phyloP scores from a whole-genome alignment of 2,113 vertebrate genomes.

The Vicugna pacos region DNA sequence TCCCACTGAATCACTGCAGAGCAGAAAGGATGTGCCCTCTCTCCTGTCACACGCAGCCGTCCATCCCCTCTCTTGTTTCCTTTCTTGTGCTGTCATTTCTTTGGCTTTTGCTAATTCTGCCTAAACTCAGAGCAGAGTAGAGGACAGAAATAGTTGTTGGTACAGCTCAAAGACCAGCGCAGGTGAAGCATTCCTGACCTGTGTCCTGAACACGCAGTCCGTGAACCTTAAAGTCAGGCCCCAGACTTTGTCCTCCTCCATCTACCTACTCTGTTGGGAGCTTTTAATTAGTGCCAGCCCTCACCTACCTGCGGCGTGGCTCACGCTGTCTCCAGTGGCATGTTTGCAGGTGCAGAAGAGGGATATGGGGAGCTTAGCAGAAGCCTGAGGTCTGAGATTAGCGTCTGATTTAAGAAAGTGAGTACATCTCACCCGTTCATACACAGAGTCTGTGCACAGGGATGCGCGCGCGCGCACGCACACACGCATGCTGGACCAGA shows the following conservation, averaged over 20 bases:
- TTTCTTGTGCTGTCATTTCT: not conserved
- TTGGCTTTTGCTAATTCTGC: not conserved
- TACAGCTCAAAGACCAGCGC: not conserved
- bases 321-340: too few relatives aligned
- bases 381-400: not conserved
- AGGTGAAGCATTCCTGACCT: not conserved
- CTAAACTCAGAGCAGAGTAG: not conserved
- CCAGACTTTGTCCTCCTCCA: not conserved
- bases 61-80: not conserved
- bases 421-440: not conserved
- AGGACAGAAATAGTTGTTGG: not conserved
- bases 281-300: not conserved
- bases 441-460: not conserved
- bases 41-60: not conserved
- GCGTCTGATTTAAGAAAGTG: not conserved
- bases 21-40: not conserved
- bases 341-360: not conserved
- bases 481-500: fast-evolving
- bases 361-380: not conserved
- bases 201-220: not conserved
- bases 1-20: not conserved
- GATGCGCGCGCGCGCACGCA: not conserved
- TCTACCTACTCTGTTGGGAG: not conserved
- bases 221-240: not conserved
- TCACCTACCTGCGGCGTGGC: not conserved